Evolutionary conservation across 2,888 invertebrate species (phyloP), one percentile per base, ranked within the genome.

Genomic region (Dasypogon diadema): DNA sequence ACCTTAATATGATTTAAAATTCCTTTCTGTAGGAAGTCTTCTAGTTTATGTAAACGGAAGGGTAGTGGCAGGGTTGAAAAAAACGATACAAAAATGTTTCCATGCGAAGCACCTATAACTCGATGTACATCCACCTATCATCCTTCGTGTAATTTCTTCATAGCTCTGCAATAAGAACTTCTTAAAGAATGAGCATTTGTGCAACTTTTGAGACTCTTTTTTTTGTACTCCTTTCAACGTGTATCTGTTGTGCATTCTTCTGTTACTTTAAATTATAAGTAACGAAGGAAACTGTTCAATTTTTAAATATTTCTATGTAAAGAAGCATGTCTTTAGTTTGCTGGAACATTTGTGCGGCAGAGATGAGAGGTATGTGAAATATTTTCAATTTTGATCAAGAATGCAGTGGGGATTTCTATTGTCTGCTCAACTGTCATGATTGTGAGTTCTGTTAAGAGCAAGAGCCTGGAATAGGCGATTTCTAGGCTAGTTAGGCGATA

Each of bases 1-100:
- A 65, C n/a, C 22, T 37, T 65, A 65, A 65, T 65, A 65, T 65
- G 63, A 65, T 65, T 65, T 65, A 46, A 65, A 65, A 65, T 14
- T 65, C 46, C 63, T 65, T 65, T 65, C 46, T 65, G 21, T 22
- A 42, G 63, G 46, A 65, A 65, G 63, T 18, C 37, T 60, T 65
- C 12, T 5, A 54, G 42, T 65, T 42, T 58, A 22, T 16, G 14
- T 14, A 58, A 8, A 58, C 8, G 22, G 21, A 63, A 18, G 4
- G 21, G 22, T n/a, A 65, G 22, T 16, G 42, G 8, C n/a, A n/a
- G n/a, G n/a, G n/a, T n/a, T n/a, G n/a, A 22, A 8, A 46, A 46
- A 10, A 21, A 30, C 42, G 46, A 65, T 21, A 14, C 12, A 60
- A 42, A 46, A 65, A 65, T 21, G 12, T 37, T 34, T 34, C 30